Evolutionary conservation across 2,113 vertebrate species (phyloP).

Genomic region (Lanius ludovicianus): DNA sequence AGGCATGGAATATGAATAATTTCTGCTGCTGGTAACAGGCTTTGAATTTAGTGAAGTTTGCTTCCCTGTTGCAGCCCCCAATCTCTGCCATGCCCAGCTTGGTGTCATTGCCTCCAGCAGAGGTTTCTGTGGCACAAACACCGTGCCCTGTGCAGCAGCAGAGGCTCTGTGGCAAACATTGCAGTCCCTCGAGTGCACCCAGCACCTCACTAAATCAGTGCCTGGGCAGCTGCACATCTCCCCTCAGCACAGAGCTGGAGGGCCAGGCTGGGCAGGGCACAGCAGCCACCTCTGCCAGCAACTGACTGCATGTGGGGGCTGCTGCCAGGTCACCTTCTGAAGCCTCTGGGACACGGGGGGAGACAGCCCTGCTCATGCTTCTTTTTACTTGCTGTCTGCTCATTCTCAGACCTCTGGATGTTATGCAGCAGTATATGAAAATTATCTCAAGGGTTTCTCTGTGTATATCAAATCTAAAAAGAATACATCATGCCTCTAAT

Average conservation of each 20-base stretch:
- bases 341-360: too few relatives aligned
- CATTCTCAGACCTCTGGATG: neutral
- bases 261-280: neutral
- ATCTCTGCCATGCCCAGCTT: accelerated
- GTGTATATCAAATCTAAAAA: neutral
- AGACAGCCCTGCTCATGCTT: neutral
- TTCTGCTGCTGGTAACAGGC: neutral
- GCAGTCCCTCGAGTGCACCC: neutral
- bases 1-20: neutral
- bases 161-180: accelerated
- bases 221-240: accelerated
- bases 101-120: neutral
- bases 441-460: neutral
- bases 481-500: neutral
- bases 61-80: neutral
- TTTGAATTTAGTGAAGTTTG: neutral
- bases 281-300: neutral
- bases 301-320: accelerated
- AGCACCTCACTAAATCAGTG: neutral
- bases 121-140: neutral
- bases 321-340: neutral
- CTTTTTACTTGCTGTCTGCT: neutral
- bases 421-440: neutral
- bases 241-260: neutral
- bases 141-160: accelerated